phyloP scores from a whole-genome alignment of 1,140 invertebrate species.

The Batillaria attramentaria region DNA sequence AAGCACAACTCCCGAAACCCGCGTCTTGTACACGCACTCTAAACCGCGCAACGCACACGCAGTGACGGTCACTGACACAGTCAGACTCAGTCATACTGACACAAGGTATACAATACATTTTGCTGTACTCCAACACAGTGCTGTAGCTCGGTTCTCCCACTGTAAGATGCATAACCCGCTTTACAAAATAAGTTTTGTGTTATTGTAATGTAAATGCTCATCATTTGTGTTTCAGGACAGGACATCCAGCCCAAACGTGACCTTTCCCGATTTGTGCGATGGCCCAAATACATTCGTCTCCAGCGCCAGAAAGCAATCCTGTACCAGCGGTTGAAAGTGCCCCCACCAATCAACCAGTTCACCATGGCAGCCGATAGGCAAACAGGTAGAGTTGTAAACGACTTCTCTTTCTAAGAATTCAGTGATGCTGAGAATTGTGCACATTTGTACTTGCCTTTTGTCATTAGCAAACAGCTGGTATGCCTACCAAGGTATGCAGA shows the following conservation, averaged over 20 bases:
- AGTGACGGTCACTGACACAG: neutral
- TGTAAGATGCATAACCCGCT: no score
- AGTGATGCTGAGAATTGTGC: neutral
- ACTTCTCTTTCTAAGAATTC: constrained; percentile 46
- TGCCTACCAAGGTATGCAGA: no score
- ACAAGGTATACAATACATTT: neutral
- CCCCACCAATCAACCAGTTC: constrained; percentile 99
- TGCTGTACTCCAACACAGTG: neutral
- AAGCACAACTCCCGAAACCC: no score
- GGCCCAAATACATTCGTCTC: constrained; percentile 99
- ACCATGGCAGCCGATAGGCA: constrained; percentile 93
- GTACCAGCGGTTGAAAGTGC: constrained; percentile 96
- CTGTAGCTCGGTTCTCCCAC: no score
- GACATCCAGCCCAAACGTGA: constrained; percentile 98
- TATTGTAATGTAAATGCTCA: no score
- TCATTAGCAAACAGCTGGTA: no score
- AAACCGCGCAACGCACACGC: neutral
- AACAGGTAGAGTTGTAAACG: constrained; percentile 78
- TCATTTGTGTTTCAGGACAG: constrained; percentile 86
- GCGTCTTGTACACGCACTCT: no score
- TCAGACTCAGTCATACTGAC: neutral
- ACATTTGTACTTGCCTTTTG: neutral
- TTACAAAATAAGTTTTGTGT: no score
- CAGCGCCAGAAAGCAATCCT: constrained; percentile 97
- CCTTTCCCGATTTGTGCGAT: constrained; percentile 97